Conservation (phyloP, 1,140 invertebrate species). For the Andrena cerasifolii region DNA sequence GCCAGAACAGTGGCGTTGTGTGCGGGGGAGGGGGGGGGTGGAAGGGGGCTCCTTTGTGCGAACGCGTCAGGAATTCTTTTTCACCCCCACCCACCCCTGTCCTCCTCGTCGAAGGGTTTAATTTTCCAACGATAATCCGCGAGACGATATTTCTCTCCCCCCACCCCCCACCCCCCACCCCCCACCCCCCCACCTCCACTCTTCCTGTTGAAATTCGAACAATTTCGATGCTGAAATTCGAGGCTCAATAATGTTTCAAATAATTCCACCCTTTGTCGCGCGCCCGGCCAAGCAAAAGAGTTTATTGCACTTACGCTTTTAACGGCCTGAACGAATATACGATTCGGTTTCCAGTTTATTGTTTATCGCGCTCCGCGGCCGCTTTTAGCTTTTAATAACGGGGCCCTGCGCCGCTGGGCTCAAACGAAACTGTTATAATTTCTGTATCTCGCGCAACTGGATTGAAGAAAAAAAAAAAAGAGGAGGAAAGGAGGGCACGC, state of each 20-base stretch:
- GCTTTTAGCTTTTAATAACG: slow-evolving; percentile 24
- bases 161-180: too few species aligned
- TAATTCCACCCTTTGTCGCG: slow-evolving; percentile 15
- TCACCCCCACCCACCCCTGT: too few species aligned
- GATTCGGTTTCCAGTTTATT: neutral
- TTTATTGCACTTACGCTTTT: slow-evolving; percentile 24
- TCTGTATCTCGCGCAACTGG: neutral
- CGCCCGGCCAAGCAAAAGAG: too few species aligned
- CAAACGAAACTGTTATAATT: neutral
- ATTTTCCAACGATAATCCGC: slow-evolving; percentile 24
- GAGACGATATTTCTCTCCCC: slow-evolving; percentile 9
- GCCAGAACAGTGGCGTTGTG: too few species aligned
- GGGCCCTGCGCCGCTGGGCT: neutral
- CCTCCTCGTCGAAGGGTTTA: slow-evolving; percentile 3
- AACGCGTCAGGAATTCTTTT: slow-evolving; percentile 26
- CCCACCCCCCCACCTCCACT: too few species aligned
- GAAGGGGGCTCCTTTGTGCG: neutral
- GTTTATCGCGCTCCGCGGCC: too few species aligned
- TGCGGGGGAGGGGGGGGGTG: neutral
- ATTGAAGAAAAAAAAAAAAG: too few species aligned
- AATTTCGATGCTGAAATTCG: slow-evolving; percentile 20
- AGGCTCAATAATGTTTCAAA: slow-evolving; percentile 38
- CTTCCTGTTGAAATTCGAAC: slow-evolving; percentile 3
- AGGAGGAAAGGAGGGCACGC: too few species aligned
- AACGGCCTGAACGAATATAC: neutral